phyloP scores from a whole-genome alignment of 1,140 invertebrate genomes.

The Pachypsylla venusta region DNA sequence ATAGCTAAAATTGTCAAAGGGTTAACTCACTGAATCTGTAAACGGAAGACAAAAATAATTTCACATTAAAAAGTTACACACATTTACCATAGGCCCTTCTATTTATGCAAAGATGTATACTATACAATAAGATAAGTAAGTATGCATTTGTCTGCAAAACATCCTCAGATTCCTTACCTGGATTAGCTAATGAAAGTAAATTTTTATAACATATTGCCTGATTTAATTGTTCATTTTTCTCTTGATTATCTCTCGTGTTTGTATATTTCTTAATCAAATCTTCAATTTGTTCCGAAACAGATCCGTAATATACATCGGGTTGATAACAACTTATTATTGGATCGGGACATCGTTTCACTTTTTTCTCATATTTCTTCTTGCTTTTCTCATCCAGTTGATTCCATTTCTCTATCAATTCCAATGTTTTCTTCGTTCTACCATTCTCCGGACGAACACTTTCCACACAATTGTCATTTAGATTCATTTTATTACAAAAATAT shows the following conservation, averaged over 20 bases:
- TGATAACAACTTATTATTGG: slow-evolving; percentile 51
- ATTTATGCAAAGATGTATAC: too few relatives aligned
- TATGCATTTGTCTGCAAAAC: too few relatives aligned
- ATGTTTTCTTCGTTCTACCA: background rate
- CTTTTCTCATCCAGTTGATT: background rate
- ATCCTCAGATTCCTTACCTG: background rate
- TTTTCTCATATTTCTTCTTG: slow-evolving; percentile 29
- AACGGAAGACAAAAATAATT: too few relatives aligned
- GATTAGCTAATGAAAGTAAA: background rate
- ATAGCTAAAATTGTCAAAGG: too few relatives aligned
- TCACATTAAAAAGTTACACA: too few relatives aligned
- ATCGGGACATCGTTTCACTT: slow-evolving; percentile 43
- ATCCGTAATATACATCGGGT: slow-evolving; percentile 60
- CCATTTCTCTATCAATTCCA: background rate
- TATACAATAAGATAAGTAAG: too few relatives aligned
- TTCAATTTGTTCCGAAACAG: slow-evolving; percentile 65
- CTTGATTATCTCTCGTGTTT: background rate
- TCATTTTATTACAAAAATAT: slow-evolving; percentile 20
- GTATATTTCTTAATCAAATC: slow-evolving; percentile 36
- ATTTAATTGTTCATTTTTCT: background rate
- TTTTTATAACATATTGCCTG: background rate
- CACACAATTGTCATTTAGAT: background rate
- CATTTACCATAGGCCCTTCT: too few relatives aligned
- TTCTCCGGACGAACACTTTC: background rate
- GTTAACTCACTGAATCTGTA: too few relatives aligned